These are phyloP conservation scores for Phymatocera aterrima DNA, from an alignment of 2,888 invertebrate genomes.

Conservation along the genomic window DNA sequence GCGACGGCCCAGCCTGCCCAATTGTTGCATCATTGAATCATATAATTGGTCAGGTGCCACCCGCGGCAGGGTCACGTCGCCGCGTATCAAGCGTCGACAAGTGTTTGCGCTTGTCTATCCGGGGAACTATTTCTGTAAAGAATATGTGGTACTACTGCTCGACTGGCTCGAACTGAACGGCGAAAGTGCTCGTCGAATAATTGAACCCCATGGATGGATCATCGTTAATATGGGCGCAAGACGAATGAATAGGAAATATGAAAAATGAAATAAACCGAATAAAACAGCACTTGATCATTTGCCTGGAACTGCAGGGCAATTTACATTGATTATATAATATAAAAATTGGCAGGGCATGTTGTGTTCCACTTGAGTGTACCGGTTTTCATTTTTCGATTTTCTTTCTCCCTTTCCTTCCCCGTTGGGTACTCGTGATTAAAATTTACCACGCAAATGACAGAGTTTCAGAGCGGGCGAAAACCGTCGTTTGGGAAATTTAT, in stretches of 20 bases:
- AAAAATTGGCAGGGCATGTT: not conserved
- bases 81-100: constrained; percentile 6
- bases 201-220: not conserved
- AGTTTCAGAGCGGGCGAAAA: not conserved
- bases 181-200: not conserved
- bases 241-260: not conserved
- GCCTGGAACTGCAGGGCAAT: constrained; percentile 1
- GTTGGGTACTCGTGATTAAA: not conserved
- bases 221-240: not conserved
- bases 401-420: not conserved
- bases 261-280: too few species aligned
- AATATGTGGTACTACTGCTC: constrained; percentile 25
- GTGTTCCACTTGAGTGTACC: not conserved
- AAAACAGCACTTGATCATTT: not conserved
- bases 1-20: constrained; percentile 12
- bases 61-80: not conserved
- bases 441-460: not conserved
- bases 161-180: not conserved
- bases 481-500: not conserved
- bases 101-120: constrained; percentile 5
- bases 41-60: constrained; percentile 21
- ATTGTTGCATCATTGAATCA: constrained; percentile 25
- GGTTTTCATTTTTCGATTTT: not conserved
- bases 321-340: not conserved
- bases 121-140: constrained; percentile 22